Percentiles rank a stretch among this genome's conserved stretches.
Conservation (phyloP, 2,888 invertebrate genomes). For the Tinea pellionella region DNA sequence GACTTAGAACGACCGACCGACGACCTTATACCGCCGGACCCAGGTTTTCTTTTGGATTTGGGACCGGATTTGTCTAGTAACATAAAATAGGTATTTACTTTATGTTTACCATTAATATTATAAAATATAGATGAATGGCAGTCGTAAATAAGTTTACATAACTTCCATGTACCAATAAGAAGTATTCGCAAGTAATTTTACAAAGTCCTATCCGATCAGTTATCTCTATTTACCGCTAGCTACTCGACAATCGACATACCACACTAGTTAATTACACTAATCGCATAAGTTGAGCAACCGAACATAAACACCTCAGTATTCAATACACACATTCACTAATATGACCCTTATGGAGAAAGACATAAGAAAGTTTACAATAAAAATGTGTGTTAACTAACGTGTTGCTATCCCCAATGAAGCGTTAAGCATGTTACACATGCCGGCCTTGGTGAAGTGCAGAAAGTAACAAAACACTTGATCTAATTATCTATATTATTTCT, state of each 20-base stretch:
- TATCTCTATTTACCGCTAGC: not conserved
- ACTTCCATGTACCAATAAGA: too few relatives aligned
- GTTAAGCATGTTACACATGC: conserved; percentile 3
- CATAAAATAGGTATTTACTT: too few relatives aligned
- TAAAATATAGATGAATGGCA: too few relatives aligned
- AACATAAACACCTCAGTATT: not conserved
- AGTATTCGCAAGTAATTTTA: not conserved
- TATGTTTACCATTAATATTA: too few relatives aligned
- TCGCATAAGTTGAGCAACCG: not conserved
- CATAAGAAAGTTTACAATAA: not conserved
- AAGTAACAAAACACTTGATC: not conserved
- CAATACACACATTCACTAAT: not conserved
- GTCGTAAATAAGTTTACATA: too few relatives aligned
- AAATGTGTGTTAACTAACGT: not conserved
- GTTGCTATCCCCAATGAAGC: not conserved
- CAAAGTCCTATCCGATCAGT: not conserved
- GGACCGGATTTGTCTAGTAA: too few relatives aligned
- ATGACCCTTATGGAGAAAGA: not conserved
- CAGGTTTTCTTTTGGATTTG: too few relatives aligned
- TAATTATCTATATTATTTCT: not conserved
- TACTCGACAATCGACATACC: conserved; percentile 4
- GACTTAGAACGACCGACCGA: too few relatives aligned
- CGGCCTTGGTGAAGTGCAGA: conserved; percentile 10
- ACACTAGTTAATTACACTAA: conserved; percentile 1
- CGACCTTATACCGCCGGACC: too few relatives aligned